These are phyloP conservation scores for Xestia c-nigrum DNA, from an alignment of 2,888 invertebrate genomes.

Conservation along the genomic window DNA sequence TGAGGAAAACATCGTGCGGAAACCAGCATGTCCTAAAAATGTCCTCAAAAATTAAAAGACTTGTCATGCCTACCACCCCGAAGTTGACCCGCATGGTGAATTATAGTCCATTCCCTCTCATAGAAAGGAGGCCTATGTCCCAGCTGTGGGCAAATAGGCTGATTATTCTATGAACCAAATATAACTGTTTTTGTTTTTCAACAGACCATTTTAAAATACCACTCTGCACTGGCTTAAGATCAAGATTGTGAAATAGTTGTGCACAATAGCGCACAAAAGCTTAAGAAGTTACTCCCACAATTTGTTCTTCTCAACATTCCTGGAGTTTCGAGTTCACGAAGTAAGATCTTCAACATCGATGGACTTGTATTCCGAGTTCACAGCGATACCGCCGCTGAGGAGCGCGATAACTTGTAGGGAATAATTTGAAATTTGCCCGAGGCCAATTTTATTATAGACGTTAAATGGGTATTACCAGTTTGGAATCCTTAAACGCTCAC, in stretches of 20 bases:
- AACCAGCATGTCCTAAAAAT: too few relatives aligned
- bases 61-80: too few relatives aligned
- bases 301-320: conserved; percentile 46
- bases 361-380: conserved; percentile 50
- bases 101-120: too few relatives aligned
- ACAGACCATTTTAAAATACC: too few relatives aligned
- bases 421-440: conserved; percentile 68
- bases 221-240: not conserved
- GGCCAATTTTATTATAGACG: conserved; percentile 67
- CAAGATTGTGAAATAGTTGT: conserved; percentile 37
- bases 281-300: conserved; percentile 31
- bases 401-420: conserved; percentile 61
- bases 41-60: too few relatives aligned
- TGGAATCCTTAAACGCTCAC: conserved; percentile 58
- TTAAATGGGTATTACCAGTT: conserved; percentile 66
- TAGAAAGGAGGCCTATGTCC: too few relatives aligned
- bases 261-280: conserved; percentile 21
- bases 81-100: too few relatives aligned
- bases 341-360: conserved; percentile 51
- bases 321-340: conserved; percentile 52
- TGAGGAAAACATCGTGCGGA: too few relatives aligned
- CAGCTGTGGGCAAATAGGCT: too few relatives aligned
- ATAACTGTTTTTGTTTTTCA: not conserved
- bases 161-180: not conserved
- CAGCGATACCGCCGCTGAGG: conserved; percentile 49